Conservation (phyloP, 2,888 invertebrate species). For the Sinohyriopsis cumingii region DNA sequence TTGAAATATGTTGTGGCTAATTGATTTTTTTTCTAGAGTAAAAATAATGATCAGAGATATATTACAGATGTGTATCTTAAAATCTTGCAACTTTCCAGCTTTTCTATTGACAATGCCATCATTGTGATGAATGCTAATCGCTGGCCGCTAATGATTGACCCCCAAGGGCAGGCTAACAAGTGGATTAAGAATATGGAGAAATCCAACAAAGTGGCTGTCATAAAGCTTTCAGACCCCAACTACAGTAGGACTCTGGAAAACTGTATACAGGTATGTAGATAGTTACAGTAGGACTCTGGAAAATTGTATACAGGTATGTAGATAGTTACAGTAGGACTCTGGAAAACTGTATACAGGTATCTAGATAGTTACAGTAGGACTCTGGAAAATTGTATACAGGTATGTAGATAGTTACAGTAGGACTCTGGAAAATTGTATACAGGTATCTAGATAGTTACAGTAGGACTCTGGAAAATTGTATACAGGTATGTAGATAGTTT, state of each 20-base stretch:
- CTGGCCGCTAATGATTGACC: slow-evolving; percentile 72
- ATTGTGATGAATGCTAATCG: slow-evolving; percentile 68
- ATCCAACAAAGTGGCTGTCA: slow-evolving; percentile 83
- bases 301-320: slow-evolving; percentile 80
- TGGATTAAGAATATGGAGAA: slow-evolving; percentile 96
- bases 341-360: slow-evolving; percentile 82
- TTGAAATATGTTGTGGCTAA: too few relatives aligned
- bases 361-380: slow-evolving; percentile 78
- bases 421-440: slow-evolving; percentile 84
- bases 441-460: too few relatives aligned
- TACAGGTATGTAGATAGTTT: slow-evolving; percentile 76
- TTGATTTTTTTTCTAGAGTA: too few relatives aligned
- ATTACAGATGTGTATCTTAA: not conserved
- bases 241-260: slow-evolving; percentile 86
- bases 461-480: slow-evolving; percentile 83
- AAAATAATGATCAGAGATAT: not conserved
- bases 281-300: too few relatives aligned
- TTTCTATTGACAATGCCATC: slow-evolving; percentile 70
- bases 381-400: too few relatives aligned
- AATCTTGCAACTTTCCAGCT: slow-evolving; percentile 50
- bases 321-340: too few relatives aligned
- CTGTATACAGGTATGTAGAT: slow-evolving; percentile 84
- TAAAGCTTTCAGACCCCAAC: slow-evolving; percentile 87
- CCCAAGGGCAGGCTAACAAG: slow-evolving; percentile 88
- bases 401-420: too few relatives aligned